Percentiles rank a stretch among this genome's conserved stretches.
Evolutionary conservation across 2,797 vertebrate species (phyloP).

Genomic region (Paedocypris micromegethes): DNA sequence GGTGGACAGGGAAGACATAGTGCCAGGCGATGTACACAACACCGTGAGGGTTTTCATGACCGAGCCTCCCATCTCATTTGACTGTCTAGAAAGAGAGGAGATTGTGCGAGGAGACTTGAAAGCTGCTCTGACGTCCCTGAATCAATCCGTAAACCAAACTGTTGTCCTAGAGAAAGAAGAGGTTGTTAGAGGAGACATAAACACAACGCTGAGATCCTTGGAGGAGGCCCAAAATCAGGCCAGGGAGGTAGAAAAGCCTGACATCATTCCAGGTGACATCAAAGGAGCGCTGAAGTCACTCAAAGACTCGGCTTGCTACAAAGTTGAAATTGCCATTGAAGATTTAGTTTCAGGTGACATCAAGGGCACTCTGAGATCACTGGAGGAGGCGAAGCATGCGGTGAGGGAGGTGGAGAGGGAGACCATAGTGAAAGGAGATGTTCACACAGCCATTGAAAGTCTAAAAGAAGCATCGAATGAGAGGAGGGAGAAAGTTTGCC

Average conservation of each 20-base stretch:
- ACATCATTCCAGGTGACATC: slow-evolving; percentile 76
- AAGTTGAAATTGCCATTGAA: slow-evolving; percentile 69
- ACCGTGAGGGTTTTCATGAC: slow-evolving; percentile 80
- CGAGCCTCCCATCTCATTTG: slow-evolving; percentile 61
- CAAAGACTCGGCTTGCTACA: slow-evolving; percentile 74
- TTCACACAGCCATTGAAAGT: slow-evolving; percentile 64
- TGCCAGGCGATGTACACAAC: slow-evolving; percentile 82
- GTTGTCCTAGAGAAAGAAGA: slow-evolving; percentile 76
- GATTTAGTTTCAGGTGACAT: slow-evolving; percentile 80
- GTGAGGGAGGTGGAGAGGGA: slow-evolving; percentile 73
- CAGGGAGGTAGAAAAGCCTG: slow-evolving; percentile 74
- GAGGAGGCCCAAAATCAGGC: slow-evolving; percentile 67
- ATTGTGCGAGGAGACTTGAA: slow-evolving; percentile 81
- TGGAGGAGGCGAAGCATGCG: slow-evolving; percentile 70
- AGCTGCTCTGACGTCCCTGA: slow-evolving; percentile 75
- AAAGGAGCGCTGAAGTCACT: slow-evolving; percentile 77
- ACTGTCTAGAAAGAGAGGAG: slow-evolving; percentile 73
- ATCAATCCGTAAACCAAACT: slow-evolving; percentile 75
- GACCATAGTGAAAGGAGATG: slow-evolving; percentile 66
- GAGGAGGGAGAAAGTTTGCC: slow-evolving; percentile 52
- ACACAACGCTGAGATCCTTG: slow-evolving; percentile 72
- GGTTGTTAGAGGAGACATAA: slow-evolving; percentile 77
- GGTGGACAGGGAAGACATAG: slow-evolving; percentile 75
- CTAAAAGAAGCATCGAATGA: slow-evolving; percentile 68
- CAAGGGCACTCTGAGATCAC: slow-evolving; percentile 74